phyloP scores from a whole-genome alignment of 2,113 vertebrate species.

The Peromyscus polionotus region DNA sequence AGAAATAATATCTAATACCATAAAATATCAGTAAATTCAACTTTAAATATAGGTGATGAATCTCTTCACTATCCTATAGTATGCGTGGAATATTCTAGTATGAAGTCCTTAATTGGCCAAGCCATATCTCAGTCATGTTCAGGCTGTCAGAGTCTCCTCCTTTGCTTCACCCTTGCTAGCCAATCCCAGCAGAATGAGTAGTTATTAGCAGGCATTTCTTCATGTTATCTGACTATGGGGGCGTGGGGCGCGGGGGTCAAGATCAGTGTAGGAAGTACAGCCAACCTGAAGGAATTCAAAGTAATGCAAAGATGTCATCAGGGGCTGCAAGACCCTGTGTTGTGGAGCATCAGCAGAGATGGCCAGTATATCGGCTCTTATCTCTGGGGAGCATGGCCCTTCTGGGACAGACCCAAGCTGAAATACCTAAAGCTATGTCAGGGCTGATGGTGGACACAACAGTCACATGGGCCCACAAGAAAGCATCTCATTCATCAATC shows the following conservation, averaged over 20 bases:
- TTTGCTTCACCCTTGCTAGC: neutral
- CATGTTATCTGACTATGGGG: neutral
- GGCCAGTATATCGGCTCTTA: neutral
- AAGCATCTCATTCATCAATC: neutral
- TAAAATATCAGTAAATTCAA: constrained; percentile 93
- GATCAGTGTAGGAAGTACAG: neutral
- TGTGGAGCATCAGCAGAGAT: neutral
- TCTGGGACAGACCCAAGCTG: neutral
- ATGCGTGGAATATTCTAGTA: constrained; percentile 73
- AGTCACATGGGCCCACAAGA: neutral
- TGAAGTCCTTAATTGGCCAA: constrained; percentile 73
- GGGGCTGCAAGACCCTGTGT: neutral
- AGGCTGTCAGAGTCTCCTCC: constrained; percentile 22
- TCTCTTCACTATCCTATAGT: constrained; percentile 82
- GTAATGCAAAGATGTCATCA: neutral
- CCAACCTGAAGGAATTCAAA: constrained; percentile 56
- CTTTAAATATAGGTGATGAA: constrained; percentile 91
- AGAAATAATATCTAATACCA: constrained; percentile 93
- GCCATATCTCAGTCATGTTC: constrained; percentile 12
- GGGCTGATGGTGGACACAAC: neutral
- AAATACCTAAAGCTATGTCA: neutral
- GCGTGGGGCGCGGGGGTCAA: neutral
- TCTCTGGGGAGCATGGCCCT: neutral
- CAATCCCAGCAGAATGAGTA: constrained; percentile 48
- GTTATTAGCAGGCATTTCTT: neutral